Conservation (phyloP, 2,888 invertebrate species). For the Allacma fusca region DNA sequence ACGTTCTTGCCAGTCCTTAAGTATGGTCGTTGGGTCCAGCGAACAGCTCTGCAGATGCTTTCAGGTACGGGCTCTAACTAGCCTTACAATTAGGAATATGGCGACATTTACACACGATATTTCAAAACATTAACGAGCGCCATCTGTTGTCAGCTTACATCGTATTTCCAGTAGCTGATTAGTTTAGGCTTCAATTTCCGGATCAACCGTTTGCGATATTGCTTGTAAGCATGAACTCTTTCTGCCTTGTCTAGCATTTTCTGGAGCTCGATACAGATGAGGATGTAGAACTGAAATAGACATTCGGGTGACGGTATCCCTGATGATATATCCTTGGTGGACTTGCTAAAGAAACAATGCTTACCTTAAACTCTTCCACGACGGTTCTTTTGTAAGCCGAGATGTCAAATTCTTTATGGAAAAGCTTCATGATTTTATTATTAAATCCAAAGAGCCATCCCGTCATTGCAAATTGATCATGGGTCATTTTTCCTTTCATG, state of each 20-base stretch:
- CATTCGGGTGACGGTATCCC: neutral
- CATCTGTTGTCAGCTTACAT: neutral
- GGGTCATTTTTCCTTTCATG: conserved; percentile 37
- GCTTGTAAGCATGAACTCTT: neutral
- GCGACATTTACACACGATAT: too few species aligned
- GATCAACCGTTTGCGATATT: conserved; percentile 17
- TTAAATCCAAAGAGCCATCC: conserved; percentile 37
- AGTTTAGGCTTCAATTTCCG: neutral
- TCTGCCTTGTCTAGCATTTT: conserved; percentile 1
- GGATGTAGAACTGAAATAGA: conserved; percentile 5
- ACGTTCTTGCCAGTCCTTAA: neutral
- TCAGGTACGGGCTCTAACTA: neutral
- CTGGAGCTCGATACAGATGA: conserved; percentile 25
- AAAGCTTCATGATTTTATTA: conserved; percentile 13
- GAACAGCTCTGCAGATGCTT: neutral
- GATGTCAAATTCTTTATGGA: conserved; percentile 37
- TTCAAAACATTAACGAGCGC: too few species aligned
- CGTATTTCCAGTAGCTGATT: conserved; percentile 15
- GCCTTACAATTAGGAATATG: too few species aligned
- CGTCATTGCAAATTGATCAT: conserved; percentile 30
- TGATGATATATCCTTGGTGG: neutral
- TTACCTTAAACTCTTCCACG: conserved; percentile 28
- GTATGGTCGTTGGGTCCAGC: conserved; percentile 23
- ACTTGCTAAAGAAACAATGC: neutral
- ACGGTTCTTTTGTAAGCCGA: conserved; percentile 16